A percentile compares a stretch with the other conserved stretches of the same genome.
Evolutionary conservation across 2,888 invertebrate genomes (phyloP).

Genomic region (Hesperia comma): DNA sequence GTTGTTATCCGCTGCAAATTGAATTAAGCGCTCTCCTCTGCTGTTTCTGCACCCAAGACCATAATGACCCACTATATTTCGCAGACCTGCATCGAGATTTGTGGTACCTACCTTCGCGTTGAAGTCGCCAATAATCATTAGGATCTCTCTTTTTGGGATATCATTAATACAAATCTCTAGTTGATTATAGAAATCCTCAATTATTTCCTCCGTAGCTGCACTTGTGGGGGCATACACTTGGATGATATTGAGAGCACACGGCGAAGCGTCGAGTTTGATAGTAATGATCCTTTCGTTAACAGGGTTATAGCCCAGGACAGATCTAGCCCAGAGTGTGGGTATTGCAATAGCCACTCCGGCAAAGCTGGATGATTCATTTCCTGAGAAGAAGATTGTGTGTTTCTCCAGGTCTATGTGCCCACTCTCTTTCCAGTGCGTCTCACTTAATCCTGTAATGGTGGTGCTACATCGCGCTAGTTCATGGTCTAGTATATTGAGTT

Average conservation of each 20-base stretch:
- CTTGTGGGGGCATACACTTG: slow-evolving; percentile 37
- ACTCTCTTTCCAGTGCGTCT: too few relatives aligned
- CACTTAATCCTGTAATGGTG: too few relatives aligned
- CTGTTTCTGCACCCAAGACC: slow-evolving; percentile 28
- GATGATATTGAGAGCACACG: slow-evolving; percentile 24
- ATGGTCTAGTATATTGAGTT: too few relatives aligned
- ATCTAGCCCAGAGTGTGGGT: slow-evolving; percentile 4
- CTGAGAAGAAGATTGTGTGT: too few relatives aligned
- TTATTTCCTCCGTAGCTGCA: slow-evolving; percentile 16
- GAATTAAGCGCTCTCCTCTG: background rate
- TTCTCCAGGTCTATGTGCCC: too few relatives aligned
- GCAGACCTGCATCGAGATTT: background rate
- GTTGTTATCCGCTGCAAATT: too few relatives aligned
- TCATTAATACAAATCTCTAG: slow-evolving; percentile 19
- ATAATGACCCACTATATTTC: slow-evolving; percentile 26
- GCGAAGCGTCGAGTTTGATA: background rate
- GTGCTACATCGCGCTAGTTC: too few relatives aligned
- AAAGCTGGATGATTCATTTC: background rate
- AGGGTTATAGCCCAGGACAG: slow-evolving; percentile 20
- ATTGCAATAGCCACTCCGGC: slow-evolving; percentile 36
- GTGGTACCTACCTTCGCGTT: slow-evolving; percentile 23
- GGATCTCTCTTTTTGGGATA: slow-evolving; percentile 24
- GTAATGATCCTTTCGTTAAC: background rate
- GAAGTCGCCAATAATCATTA: background rate
- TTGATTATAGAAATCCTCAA: slow-evolving; percentile 31